Base-by-base conservation (phyloP, 2,888 invertebrate species). In the Rotaria sp. region DNA sequence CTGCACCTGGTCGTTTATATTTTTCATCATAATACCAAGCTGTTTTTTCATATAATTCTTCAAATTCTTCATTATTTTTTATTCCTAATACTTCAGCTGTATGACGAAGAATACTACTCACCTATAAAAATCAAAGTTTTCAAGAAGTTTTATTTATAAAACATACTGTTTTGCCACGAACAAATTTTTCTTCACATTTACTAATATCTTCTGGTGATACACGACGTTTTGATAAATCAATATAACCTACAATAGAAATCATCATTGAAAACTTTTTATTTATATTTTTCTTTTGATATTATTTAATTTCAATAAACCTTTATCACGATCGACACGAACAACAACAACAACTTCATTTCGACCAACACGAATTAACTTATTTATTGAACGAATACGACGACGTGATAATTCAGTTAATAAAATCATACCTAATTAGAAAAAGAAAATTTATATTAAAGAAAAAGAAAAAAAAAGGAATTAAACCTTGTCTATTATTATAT, bases 261-360 rank as follows among this genome's bases (percentile, higher is more conserved):
- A 50, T 50, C 18, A 50, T 15, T 13, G n/a, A n/a, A n/a, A n/a
- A n/a, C n/a, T n/a, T n/a, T n/a, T n/a, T n/a, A n/a, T 50, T 0
- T 18, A 50, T 2, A 18, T 50, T 50, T 15, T 50, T 15, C 11
- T 50, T 18, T 50, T 18, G 50, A 18, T 50, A n/a, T 18, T 15
- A 50, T 50, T 18, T 50, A 8, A 45, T 45, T 45, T 45, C 8
- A 45, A 45, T 45, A 50, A 50, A 50, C 50, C 67, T 93, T 99
- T 99, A 90, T 99, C 97, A 93, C 97, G 97, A 91, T 99, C 99
- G 41, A 99, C 99, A 92, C 99, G 90, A 91, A 99, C 98, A 87
- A 99, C 99, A 84, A 99, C 97, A 30, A 99, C 99, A 48, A 97
- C 98, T 92, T 99, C 99, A 85, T 96, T 97, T 92, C 98, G 95